Conservation (phyloP, 2,113 vertebrate species). For the Cervus canadensis region DNA sequence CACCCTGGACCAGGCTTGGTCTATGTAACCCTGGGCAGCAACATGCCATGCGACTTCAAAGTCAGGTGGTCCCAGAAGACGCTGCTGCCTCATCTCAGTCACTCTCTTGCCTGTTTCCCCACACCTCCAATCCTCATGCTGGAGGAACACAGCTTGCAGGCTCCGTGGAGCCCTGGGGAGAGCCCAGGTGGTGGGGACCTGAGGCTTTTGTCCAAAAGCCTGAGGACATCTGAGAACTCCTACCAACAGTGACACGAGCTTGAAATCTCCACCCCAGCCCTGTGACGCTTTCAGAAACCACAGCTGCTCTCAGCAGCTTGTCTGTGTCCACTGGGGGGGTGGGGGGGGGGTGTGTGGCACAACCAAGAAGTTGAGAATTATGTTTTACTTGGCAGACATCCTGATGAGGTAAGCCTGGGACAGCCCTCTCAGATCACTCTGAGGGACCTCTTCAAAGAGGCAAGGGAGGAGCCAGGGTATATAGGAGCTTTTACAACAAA, state of each 20-base stretch:
- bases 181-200: background rate
- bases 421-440: background rate
- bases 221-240: background rate
- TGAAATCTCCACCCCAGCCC: background rate
- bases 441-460: background rate
- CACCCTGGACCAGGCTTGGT: too few species aligned
- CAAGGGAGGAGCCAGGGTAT: background rate
- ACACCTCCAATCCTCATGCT: background rate
- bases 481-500: background rate
- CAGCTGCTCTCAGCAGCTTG: accelerated
- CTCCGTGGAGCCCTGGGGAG: background rate
- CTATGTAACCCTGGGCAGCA: background rate
- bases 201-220: background rate
- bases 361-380: background rate
- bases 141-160: background rate
- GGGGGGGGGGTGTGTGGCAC: too few species aligned
- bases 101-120: background rate
- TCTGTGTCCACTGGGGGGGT: background rate
- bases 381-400: background rate
- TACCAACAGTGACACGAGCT: background rate
- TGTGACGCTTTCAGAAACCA: background rate
- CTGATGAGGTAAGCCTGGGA: background rate
- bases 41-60: background rate
- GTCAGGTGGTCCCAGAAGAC: too few species aligned
- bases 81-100: background rate